Evolutionary conservation across 2,797 vertebrate species (phyloP).

Genomic region (Nasua narica): DNA sequence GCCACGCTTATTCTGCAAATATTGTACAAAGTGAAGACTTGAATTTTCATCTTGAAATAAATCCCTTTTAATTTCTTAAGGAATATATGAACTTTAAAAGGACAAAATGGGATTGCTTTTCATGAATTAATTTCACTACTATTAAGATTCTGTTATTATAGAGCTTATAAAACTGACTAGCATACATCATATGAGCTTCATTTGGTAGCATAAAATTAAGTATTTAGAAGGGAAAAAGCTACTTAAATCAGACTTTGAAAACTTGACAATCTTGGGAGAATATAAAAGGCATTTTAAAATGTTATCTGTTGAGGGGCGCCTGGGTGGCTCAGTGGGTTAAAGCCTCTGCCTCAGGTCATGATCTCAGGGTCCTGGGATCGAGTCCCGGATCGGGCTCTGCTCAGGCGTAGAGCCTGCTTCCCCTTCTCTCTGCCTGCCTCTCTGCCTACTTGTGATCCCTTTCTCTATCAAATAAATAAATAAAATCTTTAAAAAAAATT

Average conservation of each 20-base stretch:
- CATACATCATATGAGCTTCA: background rate
- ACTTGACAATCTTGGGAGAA: background rate
- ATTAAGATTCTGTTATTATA: background rate
- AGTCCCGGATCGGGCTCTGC: too few relatives aligned
- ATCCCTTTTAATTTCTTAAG: background rate
- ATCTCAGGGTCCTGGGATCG: too few relatives aligned
- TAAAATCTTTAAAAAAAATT: too few relatives aligned
- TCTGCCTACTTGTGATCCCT: too few relatives aligned
- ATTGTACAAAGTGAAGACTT: background rate
- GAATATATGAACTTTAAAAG: background rate
- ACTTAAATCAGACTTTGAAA: background rate
- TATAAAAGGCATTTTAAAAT: background rate
- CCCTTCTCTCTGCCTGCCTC: too few relatives aligned
- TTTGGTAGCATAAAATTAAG: background rate
- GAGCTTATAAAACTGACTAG: background rate
- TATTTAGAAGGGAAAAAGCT: background rate
- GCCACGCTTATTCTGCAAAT: background rate
- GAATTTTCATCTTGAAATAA: background rate
- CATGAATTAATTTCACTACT: conserved; percentile 4
- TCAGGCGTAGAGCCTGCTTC: too few relatives aligned
- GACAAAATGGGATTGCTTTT: background rate
- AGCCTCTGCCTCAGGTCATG: too few relatives aligned
- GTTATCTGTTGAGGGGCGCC: background rate
- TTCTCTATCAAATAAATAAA: too few relatives aligned
- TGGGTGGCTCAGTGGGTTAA: too few relatives aligned